Conservation (phyloP, 1,140 invertebrate species). For the Aricia agestis region DNA sequence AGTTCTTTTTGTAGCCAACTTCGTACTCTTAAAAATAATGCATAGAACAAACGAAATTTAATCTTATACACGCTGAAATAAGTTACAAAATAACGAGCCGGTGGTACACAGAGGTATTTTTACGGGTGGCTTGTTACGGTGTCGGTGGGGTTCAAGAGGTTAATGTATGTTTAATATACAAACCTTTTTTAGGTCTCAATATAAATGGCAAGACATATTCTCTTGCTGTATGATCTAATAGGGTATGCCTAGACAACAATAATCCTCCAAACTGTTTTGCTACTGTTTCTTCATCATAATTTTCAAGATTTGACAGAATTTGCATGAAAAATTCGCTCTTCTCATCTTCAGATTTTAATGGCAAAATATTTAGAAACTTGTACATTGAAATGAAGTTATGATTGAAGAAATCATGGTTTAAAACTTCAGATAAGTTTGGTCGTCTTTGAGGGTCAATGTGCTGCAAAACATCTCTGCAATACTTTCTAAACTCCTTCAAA, state of each 20-base stretch:
- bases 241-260: constrained; percentile 87
- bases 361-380: constrained; percentile 87
- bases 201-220: constrained; percentile 84
- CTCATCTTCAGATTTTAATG: constrained; percentile 85
- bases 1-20: no score
- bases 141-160: no score
- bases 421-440: constrained; percentile 78
- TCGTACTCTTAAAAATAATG: no score
- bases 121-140: no score
- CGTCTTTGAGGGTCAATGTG: constrained; percentile 77
- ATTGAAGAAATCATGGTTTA: constrained; percentile 86
- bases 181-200: constrained; percentile 81
- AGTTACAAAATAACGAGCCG: no score
- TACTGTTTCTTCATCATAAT: constrained; percentile 85
- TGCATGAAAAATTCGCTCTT: constrained; percentile 86
- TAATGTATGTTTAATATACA: background rate
- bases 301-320: constrained; percentile 80
- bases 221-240: constrained; percentile 87
- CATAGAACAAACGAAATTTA: no score
- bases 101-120: no score
- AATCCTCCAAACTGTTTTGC: constrained; percentile 85
- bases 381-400: constrained; percentile 90
- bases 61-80: no score
- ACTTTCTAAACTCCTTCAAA: constrained; percentile 80
- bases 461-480: constrained; percentile 81